Percentiles rank a stretch among this genome's conserved stretches.
Evolutionary conservation across 2,797 vertebrate species (phyloP).

Genomic region (Anniella stebbinsi): DNA sequence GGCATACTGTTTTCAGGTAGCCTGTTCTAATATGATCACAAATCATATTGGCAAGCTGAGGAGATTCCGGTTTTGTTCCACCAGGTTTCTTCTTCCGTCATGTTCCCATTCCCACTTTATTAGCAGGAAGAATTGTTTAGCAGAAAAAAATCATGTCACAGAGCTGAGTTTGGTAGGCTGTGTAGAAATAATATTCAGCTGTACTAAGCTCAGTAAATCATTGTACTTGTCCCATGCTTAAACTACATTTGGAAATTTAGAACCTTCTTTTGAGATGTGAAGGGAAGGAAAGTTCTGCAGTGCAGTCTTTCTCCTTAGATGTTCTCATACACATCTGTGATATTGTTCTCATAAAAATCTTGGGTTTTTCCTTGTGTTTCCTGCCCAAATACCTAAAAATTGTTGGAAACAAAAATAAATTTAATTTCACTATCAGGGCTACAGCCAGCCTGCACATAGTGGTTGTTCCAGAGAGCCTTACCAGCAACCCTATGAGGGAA

Average conservation of each 20-base stretch:
- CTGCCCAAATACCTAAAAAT: slow-evolving; percentile 53
- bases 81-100: slow-evolving; percentile 30
- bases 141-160: slow-evolving; percentile 40
- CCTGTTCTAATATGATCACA: neutral
- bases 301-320: slow-evolving; percentile 58
- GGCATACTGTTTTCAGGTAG: neutral
- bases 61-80: slow-evolving; percentile 39
- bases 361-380: slow-evolving; percentile 44
- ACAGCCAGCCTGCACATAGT: neutral
- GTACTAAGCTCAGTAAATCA: slow-evolving; percentile 64
- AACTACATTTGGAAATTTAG: neutral
- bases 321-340: slow-evolving; percentile 44
- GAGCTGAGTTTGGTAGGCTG: slow-evolving; percentile 37
- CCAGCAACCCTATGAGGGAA: too few species aligned
- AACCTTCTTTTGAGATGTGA: slow-evolving; percentile 22
- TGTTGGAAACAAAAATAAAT: slow-evolving; percentile 21
- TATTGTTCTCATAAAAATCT: slow-evolving; percentile 78
- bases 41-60: slow-evolving; percentile 8
- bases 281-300: slow-evolving; percentile 41
- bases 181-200: slow-evolving; percentile 13
- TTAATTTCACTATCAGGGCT: neutral
- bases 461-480: too few species aligned
- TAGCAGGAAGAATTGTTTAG: slow-evolving; percentile 44
- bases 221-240: slow-evolving; percentile 25
- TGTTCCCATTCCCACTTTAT: slow-evolving; percentile 1